Conservation (phyloP, 2,113 vertebrate species). For the Eleginops maclovinus region DNA sequence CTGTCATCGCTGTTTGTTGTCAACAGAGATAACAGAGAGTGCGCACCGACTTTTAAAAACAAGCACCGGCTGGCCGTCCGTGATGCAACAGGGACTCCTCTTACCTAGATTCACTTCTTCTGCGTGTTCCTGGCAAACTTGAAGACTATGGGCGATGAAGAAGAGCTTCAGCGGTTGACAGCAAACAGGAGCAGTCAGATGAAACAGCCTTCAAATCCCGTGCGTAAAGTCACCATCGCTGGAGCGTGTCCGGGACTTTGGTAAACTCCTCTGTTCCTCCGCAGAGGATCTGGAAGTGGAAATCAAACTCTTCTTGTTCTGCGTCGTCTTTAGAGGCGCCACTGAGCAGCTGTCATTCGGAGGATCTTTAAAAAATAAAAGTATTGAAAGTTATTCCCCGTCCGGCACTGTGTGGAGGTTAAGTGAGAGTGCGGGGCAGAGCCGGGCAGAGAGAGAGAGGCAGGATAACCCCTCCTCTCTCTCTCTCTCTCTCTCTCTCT, state of each 20-base stretch:
- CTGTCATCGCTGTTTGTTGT: constrained; percentile 48
- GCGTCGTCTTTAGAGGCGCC: constrained; percentile 86
- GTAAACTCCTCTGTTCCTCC: constrained; percentile 72
- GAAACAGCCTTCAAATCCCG: constrained; percentile 56
- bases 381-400: constrained; percentile 91
- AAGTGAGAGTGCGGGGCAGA: constrained; percentile 84
- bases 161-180: constrained; percentile 19
- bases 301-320: constrained; percentile 76
- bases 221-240: constrained; percentile 77
- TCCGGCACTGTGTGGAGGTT: constrained; percentile 90
- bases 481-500: constrained; percentile 32
- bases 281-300: constrained; percentile 13
- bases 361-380: constrained; percentile 78
- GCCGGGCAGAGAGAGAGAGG: constrained; percentile 58
- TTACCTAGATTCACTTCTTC: constrained; percentile 63
- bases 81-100: constrained; percentile 26
- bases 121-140: constrained; percentile 1
- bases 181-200: constrained; percentile 41
- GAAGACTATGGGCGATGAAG: background rate
- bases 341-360: constrained; percentile 83
- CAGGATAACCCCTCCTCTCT: constrained; percentile 73
- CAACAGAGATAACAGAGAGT: constrained; percentile 30
- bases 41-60: constrained; percentile 31
- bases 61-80: background rate
- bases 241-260: constrained; percentile 77